Base-by-base conservation (phyloP, 2,113 vertebrate genomes). In the Mixornis gularis region DNA sequence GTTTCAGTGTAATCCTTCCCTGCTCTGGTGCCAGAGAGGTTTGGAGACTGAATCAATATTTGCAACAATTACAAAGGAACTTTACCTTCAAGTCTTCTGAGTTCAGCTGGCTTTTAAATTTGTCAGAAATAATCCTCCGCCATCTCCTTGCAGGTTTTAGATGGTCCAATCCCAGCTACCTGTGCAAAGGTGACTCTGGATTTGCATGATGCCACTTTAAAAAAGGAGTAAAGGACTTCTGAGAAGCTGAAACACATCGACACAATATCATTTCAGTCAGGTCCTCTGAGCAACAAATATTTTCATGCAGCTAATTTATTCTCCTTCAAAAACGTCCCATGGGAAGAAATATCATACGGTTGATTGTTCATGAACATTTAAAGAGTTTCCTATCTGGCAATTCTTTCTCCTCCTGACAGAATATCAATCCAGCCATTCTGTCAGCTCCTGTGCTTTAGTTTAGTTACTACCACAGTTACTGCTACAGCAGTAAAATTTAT, bases 1-100 rank as follows among this genome's bases (percentile, higher is more conserved):
- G 49, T 89, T 81, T 89, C 83, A 65, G 21, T 36, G 26, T 58
- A 69, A 79, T 73, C 87, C 62, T 72, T 53, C 34, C 49, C 49
- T 1, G 3, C 20, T 52, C 26, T 26, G n/a, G 18, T 84, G 66
- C 78, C 70, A 46, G 65, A 53, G 41, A 85, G 44, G 26, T 89
- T 56, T 34, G 49, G 62, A 92, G 83, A 77, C 81, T 72, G 38
- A 92, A 90, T 93, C 92, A 94, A 92, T 96, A 94, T 94, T 87
- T 89, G 70, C 65, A 84, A 26, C 58, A 76, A 79, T 72, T 78
- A 55, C 53, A 48, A 21, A 32, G 49, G 62, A 88, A 49, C 32
- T 88, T 89, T 85, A 76, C 83, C 53, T 88, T 65, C 58, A 19
- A 58, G 77, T 29, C 58, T 78, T 88, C 52, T 46, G 69, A 86